These are phyloP conservation scores for Schrankia costaestrigalis DNA, from an alignment of 2,888 invertebrate genomes.

Conservation along the genomic window DNA sequence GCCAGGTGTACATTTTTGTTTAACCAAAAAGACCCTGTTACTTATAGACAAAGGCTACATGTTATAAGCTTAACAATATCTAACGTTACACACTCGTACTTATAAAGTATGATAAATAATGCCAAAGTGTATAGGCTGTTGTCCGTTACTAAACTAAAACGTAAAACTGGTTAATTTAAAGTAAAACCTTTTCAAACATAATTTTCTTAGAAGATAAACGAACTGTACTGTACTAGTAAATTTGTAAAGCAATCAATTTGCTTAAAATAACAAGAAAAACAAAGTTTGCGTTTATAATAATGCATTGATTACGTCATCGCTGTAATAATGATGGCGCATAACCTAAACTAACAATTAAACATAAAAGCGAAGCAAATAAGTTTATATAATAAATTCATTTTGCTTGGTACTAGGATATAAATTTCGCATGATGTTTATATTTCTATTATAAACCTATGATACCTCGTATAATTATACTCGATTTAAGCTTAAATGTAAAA, in stretches of 20 bases:
- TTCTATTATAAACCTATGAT: slow-evolving; percentile 8
- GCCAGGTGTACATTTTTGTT: slow-evolving; percentile 58
- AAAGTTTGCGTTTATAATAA: too few relatives aligned
- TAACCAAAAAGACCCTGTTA: slow-evolving; percentile 71
- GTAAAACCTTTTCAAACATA: too few relatives aligned
- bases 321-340: too few relatives aligned
- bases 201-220: too few relatives aligned
- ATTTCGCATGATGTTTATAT: slow-evolving; percentile 8
- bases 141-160: too few relatives aligned
- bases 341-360: too few relatives aligned
- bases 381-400: slow-evolving; percentile 3
- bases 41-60: slow-evolving; percentile 41
- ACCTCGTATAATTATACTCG: slow-evolving; percentile 7
- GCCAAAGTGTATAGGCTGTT: too few relatives aligned
- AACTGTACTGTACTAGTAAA: too few relatives aligned
- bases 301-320: too few relatives aligned
- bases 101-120: slow-evolving; percentile 26
- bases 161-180: too few relatives aligned
- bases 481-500: slow-evolving; percentile 30
- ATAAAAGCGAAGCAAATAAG: slow-evolving; percentile 1
- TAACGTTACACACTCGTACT: slow-evolving; percentile 42
- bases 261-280: too few relatives aligned
- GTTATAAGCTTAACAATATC: slow-evolving; percentile 41
- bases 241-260: too few relatives aligned
- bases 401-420: slow-evolving; percentile 13